Conservation (phyloP, 92 coral and sea anemone genomes). For the Palythoa caribaeorum region DNA sequence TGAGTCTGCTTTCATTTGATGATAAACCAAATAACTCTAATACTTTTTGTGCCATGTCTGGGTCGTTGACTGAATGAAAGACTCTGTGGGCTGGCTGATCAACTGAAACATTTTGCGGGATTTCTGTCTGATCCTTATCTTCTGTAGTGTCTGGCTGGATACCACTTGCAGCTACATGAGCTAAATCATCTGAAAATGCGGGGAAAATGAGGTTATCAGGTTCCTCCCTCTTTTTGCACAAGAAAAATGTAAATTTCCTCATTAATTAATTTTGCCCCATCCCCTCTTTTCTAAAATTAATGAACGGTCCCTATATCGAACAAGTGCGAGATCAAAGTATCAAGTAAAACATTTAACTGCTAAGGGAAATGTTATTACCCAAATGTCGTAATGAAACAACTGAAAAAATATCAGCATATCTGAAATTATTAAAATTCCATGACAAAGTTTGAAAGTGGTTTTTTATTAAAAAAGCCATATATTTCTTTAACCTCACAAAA, state of each 20-base stretch:
- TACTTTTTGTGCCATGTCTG: constrained; percentile 8
- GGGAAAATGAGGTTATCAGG: constrained; percentile 27
- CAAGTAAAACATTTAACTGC: constrained; percentile 24
- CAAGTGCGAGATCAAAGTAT: constrained; percentile 28
- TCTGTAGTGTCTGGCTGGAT: constrained; percentile 13
- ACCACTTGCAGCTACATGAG: constrained; percentile 10
- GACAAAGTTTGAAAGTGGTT: constrained; percentile 18
- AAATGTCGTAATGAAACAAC: constrained; percentile 27
- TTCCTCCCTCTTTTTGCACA: constrained; percentile 24
- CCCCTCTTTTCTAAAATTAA: constrained; percentile 27
- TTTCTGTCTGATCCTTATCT: constrained; percentile 4
- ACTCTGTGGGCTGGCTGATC: constrained; percentile 14
- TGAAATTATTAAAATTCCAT: constrained; percentile 25
- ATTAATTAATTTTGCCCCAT: constrained; percentile 26
- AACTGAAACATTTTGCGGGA: constrained; percentile 11
- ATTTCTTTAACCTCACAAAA: constrained; percentile 24
- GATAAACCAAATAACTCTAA: constrained; percentile 9
- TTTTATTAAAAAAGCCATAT: constrained; percentile 19
- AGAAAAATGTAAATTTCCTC: constrained; percentile 26
- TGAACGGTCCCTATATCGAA: constrained; percentile 29
- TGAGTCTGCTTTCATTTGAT: constrained; percentile 21
- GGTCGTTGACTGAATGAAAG: constrained; percentile 12
- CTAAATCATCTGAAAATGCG: constrained; percentile 23
- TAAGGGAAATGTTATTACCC: constrained; percentile 28
- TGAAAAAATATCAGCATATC: constrained; percentile 21